Base-by-base conservation (phyloP, 2,888 invertebrate genomes). In the Norana najaformis region DNA sequence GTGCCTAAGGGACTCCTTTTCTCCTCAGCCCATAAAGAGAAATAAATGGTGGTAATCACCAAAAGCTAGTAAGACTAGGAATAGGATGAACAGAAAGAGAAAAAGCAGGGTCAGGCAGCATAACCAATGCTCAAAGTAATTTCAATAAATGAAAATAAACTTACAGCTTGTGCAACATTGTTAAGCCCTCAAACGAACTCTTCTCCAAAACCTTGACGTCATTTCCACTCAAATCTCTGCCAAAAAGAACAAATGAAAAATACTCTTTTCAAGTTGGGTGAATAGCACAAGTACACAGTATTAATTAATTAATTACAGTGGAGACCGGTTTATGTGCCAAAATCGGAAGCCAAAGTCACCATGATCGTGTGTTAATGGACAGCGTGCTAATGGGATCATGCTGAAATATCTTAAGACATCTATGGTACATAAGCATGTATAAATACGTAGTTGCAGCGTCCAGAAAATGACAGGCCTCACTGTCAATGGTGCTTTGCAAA, bases 151-250 rank as follows among this genome's bases (percentile, higher is more conserved):
- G 23, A 69, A 36, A 69, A 37, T 69, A n/a, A 30, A 89, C 89
- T 89, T 39, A 89, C 89, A 89, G 89, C 41, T 89, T 89, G n/a
- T 23, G 20, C 53, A 89, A 47, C 37, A 37, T 89, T 53, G 53
- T 37, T 41, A 89, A 41, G 53, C 89, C 69, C 14, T 36, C 34
- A 89, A 89, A 89, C 16, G 53, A 37, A 37, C 53, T 82, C 82
- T 34, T 82, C 41, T 89, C 89, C 89, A 53, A 53, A 69, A 6
- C 14, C 20, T 16, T 69, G 34, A 89, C 18, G 23, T 89, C 37
- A 69, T n/a, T 89, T 38, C 36, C 89, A 69, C 89, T 89, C 89
- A 89, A 35, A 14, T 89, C 89, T 18, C 89, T 89, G 16, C 35
- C 8, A n/a, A 16, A 69, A 69, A 53, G 3, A 89, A 39, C 39